phyloP scores from a whole-genome alignment of 2,888 invertebrate genomes.

The Meiosimyza platycephala region DNA sequence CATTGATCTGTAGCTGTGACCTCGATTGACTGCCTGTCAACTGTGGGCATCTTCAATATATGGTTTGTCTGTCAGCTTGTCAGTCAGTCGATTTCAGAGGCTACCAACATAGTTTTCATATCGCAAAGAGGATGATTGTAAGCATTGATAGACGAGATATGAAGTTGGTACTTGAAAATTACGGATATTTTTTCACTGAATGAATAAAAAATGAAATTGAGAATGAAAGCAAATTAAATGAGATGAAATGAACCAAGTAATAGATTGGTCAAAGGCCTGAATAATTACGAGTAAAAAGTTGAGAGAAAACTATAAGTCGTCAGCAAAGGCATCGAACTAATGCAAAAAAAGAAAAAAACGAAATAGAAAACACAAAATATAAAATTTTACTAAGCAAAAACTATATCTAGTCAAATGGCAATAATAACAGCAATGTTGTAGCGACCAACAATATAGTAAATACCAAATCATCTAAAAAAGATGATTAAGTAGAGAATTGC shows the following conservation, averaged over 20 bases:
- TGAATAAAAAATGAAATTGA: slow-evolving; percentile 25
- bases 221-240: slow-evolving; percentile 7
- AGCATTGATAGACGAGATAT: not conserved
- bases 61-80: not conserved
- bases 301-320: slow-evolving; percentile 30
- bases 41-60: slow-evolving; percentile 25
- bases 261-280: slow-evolving; percentile 59
- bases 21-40: slow-evolving; percentile 36
- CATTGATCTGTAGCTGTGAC: slow-evolving; percentile 30
- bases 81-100: not conserved
- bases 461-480: too few species aligned
- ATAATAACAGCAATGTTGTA: too few species aligned
- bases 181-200: slow-evolving; percentile 3
- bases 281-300: slow-evolving; percentile 54
- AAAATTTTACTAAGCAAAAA: too few species aligned
- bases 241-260: slow-evolving; percentile 39
- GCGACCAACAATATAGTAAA: too few species aligned
- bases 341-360: too few species aligned
- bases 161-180: not conserved
- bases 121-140: not conserved
- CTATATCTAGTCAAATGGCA: too few species aligned
- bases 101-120: slow-evolving; percentile 2
- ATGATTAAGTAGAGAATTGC: too few species aligned
- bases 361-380: too few species aligned
- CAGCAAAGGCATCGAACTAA: too few species aligned